phyloP scores from a whole-genome alignment of 2,888 invertebrate species.

The Leptogaster cylindrica region DNA sequence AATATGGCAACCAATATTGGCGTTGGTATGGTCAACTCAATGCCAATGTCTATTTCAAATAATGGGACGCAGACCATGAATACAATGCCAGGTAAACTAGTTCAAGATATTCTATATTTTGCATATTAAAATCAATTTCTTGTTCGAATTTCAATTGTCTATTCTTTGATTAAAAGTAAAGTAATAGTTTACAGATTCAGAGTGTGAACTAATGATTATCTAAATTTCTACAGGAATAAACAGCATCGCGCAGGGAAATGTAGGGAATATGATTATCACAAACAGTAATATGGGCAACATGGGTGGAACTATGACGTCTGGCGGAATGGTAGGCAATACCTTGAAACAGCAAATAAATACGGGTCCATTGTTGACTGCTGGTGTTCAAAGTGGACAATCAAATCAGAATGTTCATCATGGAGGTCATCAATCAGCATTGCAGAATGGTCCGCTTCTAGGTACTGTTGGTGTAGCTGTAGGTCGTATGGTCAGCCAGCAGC shows the following conservation, averaged over 20 bases:
- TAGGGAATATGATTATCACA: constrained; percentile 80
- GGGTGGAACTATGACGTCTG: constrained; percentile 71
- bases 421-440: constrained; percentile 66
- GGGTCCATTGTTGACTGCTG: constrained; percentile 48
- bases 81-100: constrained; percentile 74
- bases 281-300: constrained; percentile 75
- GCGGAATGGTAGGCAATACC: constrained; percentile 73
- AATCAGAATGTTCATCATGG: constrained; percentile 59
- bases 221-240: constrained; percentile 76
- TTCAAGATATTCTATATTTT: too few species aligned
- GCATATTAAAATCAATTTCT: too few species aligned
- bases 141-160: not conserved
- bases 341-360: constrained; percentile 75
- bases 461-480: constrained; percentile 53
- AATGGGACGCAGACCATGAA: constrained; percentile 78
- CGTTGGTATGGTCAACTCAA: constrained; percentile 68
- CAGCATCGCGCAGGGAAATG: constrained; percentile 66
- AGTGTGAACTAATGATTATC: too few species aligned
- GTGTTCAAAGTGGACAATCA: constrained; percentile 49
- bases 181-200: not conserved
- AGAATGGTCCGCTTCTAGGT: constrained; percentile 78
- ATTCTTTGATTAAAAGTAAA: not conserved
- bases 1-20: constrained; percentile 80
- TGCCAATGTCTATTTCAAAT: constrained; percentile 77
- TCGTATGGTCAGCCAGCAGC: constrained; percentile 58